Percentiles rank a stretch among this genome's conserved stretches.
Evolutionary conservation across 2,888 invertebrate genomes (phyloP).

Genomic region (Gryllus longicercus): DNA sequence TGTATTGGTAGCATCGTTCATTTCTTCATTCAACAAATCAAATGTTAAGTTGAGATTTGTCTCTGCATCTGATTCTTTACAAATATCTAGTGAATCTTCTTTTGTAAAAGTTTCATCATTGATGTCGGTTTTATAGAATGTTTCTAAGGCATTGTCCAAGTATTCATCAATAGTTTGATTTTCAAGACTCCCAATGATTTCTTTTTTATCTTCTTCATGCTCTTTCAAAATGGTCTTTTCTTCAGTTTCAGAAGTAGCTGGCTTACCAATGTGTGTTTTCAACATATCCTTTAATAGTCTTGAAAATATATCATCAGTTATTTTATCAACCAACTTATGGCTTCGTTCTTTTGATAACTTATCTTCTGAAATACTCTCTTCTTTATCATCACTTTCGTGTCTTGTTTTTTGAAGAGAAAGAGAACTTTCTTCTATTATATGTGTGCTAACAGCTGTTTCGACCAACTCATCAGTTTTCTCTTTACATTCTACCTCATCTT

Average conservation of each 20-base stretch:
- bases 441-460: background rate
- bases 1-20: slow-evolving; percentile 24
- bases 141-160: background rate
- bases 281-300: slow-evolving; percentile 32
- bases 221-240: background rate
- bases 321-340: slow-evolving; percentile 31
- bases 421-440: background rate
- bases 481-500: background rate
- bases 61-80: slow-evolving; percentile 4
- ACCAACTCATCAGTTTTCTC: background rate
- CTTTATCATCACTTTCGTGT: slow-evolving; percentile 24
- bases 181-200: background rate
- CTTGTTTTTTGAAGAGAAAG: background rate
- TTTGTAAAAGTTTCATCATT: background rate
- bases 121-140: background rate
- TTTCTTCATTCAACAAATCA: slow-evolving; percentile 24
- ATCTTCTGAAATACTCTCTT: slow-evolving; percentile 11
- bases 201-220: slow-evolving; percentile 22
- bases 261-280: background rate
- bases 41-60: slow-evolving; percentile 19
- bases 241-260: background rate
- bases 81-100: background rate
- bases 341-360: slow-evolving; percentile 22
- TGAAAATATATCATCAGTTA: slow-evolving; percentile 35
- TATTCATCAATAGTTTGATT: background rate